phyloP scores from a whole-genome alignment of 2,888 invertebrate species.

The Zhuqinia jingwanae region DNA sequence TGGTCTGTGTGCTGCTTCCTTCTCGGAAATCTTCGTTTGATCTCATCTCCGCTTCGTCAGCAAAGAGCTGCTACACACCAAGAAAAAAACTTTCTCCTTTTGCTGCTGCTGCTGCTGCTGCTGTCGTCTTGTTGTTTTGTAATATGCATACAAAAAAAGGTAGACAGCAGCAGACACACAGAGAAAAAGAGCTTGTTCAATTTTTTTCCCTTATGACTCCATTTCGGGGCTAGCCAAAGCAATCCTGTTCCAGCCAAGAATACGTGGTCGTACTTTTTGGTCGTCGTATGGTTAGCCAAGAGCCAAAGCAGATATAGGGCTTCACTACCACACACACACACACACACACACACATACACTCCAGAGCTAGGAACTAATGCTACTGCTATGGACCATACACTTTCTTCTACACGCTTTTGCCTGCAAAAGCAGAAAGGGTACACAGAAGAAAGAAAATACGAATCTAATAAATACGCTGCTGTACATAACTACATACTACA shows the following conservation, averaged over 20 bases:
- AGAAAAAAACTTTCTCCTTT: conserved; percentile 28
- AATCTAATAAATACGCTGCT: not conserved
- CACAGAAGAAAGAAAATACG: not conserved
- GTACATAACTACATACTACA: too few species aligned
- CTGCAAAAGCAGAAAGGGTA: conserved; percentile 14
- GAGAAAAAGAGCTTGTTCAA: conserved; percentile 34
- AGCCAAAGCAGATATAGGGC: conserved; percentile 52
- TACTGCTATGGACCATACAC: not conserved
- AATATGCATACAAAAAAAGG: conserved; percentile 29
- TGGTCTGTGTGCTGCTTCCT: not conserved
- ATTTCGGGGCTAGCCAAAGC: conserved; percentile 67
- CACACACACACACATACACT: not conserved
- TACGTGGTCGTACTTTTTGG: conserved; percentile 64
- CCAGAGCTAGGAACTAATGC: not conserved
- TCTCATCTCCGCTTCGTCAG: conserved; percentile 52
- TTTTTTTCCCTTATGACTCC: conserved; percentile 67
- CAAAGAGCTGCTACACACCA: not conserved
- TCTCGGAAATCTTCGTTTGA: conserved; percentile 70
- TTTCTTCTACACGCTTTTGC: too few species aligned
- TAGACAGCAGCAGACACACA: not conserved
- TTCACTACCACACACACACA: conserved; percentile 14
- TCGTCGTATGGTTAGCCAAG: conserved; percentile 62
- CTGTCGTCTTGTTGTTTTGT: not conserved
- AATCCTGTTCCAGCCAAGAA: conserved; percentile 63
- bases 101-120: too few species aligned